These are phyloP conservation scores for Orientallactaga sibirica DNA, from an alignment of 2,797 vertebrate genomes.

Conservation along the genomic window DNA sequence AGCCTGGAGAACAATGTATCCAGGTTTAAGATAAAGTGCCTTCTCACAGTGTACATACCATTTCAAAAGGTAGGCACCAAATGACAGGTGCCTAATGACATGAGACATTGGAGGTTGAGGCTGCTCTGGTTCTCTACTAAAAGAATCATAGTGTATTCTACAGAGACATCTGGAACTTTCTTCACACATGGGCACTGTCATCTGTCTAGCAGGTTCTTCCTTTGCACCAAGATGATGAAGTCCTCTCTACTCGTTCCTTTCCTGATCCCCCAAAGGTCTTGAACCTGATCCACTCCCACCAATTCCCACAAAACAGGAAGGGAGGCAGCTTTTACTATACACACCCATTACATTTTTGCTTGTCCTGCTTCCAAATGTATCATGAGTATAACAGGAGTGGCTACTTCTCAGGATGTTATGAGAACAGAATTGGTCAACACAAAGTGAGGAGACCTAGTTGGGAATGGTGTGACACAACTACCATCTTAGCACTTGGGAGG, in stretches of 20 bases:
- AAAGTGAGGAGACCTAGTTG: neutral
- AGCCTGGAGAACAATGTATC: neutral
- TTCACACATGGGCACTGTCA: neutral
- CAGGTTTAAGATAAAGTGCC: no score
- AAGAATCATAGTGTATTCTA: neutral
- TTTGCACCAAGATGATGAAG: neutral
- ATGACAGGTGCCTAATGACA: neutral
- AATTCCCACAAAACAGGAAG: neutral
- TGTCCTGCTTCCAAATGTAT: neutral
- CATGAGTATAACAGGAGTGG: neutral
- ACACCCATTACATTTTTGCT: neutral
- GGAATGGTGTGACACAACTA: no score
- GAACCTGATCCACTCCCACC: neutral
- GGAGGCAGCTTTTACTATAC: neutral
- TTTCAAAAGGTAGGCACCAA: neutral
- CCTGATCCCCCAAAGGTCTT: neutral
- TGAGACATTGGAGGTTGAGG: neutral
- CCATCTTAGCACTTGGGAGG: neutral
- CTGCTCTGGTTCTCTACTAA: neutral
- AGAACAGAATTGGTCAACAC: fast-evolving
- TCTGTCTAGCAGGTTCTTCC: neutral
- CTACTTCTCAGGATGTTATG: neutral
- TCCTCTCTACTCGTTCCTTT: neutral
- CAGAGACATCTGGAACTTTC: neutral
- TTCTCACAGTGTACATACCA: neutral